A percentile compares a stretch with the other conserved stretches of the same genome.
These are phyloP conservation scores for Lerista edwardsae DNA, from an alignment of 2,797 vertebrate species.

Conservation along the genomic window DNA sequence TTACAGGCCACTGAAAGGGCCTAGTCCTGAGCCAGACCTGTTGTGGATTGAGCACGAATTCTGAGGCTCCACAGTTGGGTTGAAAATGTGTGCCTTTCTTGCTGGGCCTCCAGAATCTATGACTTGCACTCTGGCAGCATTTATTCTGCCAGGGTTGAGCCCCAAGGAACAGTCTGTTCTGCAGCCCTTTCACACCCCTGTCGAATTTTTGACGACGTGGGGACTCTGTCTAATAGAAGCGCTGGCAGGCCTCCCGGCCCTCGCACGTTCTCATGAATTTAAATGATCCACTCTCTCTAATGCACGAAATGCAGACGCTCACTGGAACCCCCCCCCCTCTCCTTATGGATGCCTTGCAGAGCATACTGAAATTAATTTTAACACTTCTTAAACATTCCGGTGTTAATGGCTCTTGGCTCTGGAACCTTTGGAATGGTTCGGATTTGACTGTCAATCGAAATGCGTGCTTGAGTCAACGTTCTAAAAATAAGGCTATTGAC, in stretches of 20 bases:
- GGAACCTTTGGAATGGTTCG: slow-evolving; percentile 27
- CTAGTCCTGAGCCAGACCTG: not conserved
- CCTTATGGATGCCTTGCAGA: slow-evolving; percentile 40
- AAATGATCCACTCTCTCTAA: slow-evolving; percentile 40
- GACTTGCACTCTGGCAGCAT: not conserved
- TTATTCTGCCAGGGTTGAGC: not conserved
- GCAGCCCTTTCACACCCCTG: not conserved
- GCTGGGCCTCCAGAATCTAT: not conserved
- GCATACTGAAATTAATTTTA: slow-evolving; percentile 64
- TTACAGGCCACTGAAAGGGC: not conserved
- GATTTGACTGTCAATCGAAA: slow-evolving; percentile 58
- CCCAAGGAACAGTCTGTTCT: not conserved
- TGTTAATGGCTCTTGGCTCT: slow-evolving; percentile 53
- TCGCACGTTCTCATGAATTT: slow-evolving; percentile 34
- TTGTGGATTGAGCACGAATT: not conserved
- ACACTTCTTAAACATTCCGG: slow-evolving; percentile 29
- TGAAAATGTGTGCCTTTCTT: not conserved
- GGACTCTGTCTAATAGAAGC: slow-evolving; percentile 28
- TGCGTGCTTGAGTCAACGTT: slow-evolving; percentile 20
- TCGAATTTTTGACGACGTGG: not conserved
- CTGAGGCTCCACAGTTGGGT: no score
- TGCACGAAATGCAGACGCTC: slow-evolving; percentile 23
- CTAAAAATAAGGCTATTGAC: slow-evolving; percentile 21
- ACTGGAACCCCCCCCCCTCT: slow-evolving; percentile 35
- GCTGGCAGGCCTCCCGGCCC: not conserved